A percentile compares a stretch with the other conserved stretches of the same genome.
These are phyloP conservation scores for Acanthisitta chloris DNA, from an alignment of 2,113 vertebrate genomes.

Conservation along the genomic window DNA sequence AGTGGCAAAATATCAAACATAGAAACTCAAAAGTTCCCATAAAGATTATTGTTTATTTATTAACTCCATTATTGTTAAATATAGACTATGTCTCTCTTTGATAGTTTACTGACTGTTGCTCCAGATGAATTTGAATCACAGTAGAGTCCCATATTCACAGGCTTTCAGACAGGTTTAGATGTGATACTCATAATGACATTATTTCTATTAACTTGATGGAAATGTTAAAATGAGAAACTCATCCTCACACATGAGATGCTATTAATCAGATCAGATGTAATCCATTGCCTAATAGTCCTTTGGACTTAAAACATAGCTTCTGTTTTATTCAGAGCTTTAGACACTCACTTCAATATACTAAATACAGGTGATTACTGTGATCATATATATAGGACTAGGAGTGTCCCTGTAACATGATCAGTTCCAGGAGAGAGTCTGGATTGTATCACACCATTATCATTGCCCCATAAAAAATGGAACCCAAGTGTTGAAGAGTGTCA, in stretches of 20 bases:
- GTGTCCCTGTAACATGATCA: fast-evolving
- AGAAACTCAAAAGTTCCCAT: neutral
- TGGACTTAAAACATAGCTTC: neutral
- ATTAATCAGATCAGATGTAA: neutral
- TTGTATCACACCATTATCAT: neutral
- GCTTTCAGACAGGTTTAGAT: neutral
- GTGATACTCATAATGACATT: neutral
- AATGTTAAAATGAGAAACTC: neutral
- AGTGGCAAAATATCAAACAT: neutral
- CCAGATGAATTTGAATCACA: neutral
- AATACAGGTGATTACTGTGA: neutral
- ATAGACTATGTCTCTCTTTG: neutral
- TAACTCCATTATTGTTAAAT: neutral
- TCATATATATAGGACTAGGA: neutral
- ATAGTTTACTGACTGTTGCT: neutral
- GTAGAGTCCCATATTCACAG: neutral
- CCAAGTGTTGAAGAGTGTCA: neutral
- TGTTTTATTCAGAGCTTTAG: neutral
- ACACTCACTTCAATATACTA: neutral
- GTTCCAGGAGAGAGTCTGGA: neutral
- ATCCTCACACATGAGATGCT: neutral
- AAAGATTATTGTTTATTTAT: neutral
- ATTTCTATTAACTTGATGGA: neutral
- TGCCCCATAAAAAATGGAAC: neutral
- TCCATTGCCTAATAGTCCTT: neutral